A percentile compares a stretch with the other conserved stretches of the same genome.
Conservation (phyloP, 2,797 vertebrate species). For the Chanos chanos region DNA sequence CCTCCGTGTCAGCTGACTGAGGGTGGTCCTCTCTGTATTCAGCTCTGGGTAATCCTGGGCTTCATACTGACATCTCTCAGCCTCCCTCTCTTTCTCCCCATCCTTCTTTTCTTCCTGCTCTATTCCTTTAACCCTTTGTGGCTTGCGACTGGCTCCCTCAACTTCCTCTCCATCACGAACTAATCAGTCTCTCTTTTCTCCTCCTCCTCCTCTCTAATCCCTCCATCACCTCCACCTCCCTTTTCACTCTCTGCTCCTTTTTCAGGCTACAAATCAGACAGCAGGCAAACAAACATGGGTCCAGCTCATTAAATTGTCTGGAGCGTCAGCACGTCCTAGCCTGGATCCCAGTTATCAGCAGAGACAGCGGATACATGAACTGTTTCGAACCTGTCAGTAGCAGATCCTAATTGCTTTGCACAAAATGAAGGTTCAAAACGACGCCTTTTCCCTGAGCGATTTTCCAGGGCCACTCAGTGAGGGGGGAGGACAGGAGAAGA, state of each 20-base stretch:
- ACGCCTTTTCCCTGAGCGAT: slow-evolving; percentile 81
- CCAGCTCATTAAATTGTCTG: slow-evolving; percentile 83
- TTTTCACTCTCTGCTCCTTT: slow-evolving; percentile 39
- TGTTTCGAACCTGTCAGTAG: slow-evolving; percentile 85
- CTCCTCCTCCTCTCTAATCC: slow-evolving; percentile 5
- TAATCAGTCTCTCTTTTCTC: slow-evolving; percentile 51
- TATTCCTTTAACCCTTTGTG: slow-evolving; percentile 56
- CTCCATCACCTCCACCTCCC: slow-evolving; percentile 2
- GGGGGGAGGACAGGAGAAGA: slow-evolving; percentile 73
- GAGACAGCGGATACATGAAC: slow-evolving; percentile 81
- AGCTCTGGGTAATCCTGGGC: too few relatives aligned
- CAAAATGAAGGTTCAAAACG: slow-evolving; percentile 79
- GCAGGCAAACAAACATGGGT: slow-evolving; percentile 74
- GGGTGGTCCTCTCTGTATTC: too few relatives aligned
- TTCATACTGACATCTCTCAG: background rate
- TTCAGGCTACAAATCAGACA: slow-evolving; percentile 63
- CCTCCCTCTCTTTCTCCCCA: slow-evolving; percentile 28
- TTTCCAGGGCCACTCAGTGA: slow-evolving; percentile 75
- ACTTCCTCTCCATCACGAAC: slow-evolving; percentile 59
- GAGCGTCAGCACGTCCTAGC: slow-evolving; percentile 71
- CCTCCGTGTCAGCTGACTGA: too few relatives aligned
- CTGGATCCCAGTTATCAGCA: slow-evolving; percentile 76
- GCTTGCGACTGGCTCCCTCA: slow-evolving; percentile 51
- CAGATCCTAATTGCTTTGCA: slow-evolving; percentile 80
- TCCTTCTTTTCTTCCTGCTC: slow-evolving; percentile 40